These are phyloP conservation scores for Enteromius radiatus DNA, from an alignment of 2,797 vertebrate genomes.

Conservation along the genomic window DNA sequence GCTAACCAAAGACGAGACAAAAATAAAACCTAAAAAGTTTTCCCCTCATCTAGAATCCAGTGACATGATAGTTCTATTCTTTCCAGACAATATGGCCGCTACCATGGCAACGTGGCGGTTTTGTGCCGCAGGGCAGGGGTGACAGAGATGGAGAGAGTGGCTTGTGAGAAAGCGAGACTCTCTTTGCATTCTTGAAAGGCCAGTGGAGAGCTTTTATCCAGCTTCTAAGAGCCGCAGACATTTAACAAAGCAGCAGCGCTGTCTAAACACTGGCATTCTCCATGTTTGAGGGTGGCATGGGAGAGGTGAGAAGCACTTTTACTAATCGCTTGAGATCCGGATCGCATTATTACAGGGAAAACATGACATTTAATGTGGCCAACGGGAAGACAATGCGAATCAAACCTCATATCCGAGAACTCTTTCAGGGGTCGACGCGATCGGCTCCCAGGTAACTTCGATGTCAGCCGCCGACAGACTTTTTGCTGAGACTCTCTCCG, in stretches of 20 bases:
- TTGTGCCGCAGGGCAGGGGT: conserved; percentile 70
- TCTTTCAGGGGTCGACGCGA: conserved; percentile 84
- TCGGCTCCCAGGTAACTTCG: conserved; percentile 86
- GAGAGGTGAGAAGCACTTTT: conserved; percentile 18
- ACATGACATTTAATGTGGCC: background rate
- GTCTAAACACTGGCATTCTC: conserved; percentile 21
- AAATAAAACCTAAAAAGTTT: conserved; percentile 40
- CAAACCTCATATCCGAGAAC: conserved; percentile 93
- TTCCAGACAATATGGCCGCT: conserved; percentile 69
- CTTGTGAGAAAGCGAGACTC: conserved; percentile 61
- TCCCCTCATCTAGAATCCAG: conserved; percentile 57
- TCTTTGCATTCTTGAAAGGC: conserved; percentile 70
- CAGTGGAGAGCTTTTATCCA: conserved; percentile 40
- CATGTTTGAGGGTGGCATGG: background rate
- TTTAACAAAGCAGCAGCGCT: conserved; percentile 23
- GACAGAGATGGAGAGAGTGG: conserved; percentile 73
- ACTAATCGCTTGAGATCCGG: conserved; percentile 1
- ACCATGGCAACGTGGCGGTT: conserved; percentile 72
- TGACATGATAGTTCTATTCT: conserved; percentile 66
- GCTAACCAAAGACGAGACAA: conserved; percentile 20
- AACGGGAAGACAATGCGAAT: conserved; percentile 8
- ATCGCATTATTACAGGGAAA: conserved; percentile 16
- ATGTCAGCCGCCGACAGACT: conserved; percentile 90
- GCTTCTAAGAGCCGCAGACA: conserved; percentile 35
- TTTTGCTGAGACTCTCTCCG: conserved; percentile 80